Evolutionary conservation across 2,797 vertebrate genomes (phyloP).

Genomic region (Catamblyrhynchus diadema): DNA sequence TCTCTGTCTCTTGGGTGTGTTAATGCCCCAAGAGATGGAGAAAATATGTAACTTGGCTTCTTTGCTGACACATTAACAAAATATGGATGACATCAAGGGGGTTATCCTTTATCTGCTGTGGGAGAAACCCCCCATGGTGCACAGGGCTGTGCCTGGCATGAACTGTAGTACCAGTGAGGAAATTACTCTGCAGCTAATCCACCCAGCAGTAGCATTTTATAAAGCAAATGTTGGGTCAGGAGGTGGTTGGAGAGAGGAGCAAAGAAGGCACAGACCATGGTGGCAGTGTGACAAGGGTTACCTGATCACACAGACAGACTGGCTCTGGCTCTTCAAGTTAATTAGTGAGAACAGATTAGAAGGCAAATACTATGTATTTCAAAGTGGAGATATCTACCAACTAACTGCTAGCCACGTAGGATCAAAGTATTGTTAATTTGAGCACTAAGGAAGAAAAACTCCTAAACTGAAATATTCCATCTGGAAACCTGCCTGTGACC

Average conservation of each 20-base stretch:
- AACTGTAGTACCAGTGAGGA: neutral
- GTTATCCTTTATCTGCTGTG: neutral
- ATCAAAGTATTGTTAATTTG: neutral
- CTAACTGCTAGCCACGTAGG: neutral
- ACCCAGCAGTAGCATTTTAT: neutral
- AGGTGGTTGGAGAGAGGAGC: neutral
- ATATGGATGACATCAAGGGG: neutral
- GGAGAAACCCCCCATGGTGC: neutral
- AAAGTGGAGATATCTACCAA: neutral
- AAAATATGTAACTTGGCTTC: neutral
- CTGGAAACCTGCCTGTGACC: neutral
- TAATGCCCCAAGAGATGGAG: neutral
- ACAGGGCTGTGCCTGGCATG: neutral
- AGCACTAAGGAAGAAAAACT: neutral
- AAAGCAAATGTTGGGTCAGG: neutral
- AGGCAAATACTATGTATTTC: neutral
- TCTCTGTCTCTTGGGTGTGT: neutral
- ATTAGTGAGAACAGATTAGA: neutral
- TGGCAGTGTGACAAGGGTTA: fast-evolving
- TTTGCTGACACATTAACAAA: neutral
- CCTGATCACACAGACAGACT: neutral
- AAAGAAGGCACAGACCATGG: neutral
- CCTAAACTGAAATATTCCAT: neutral
- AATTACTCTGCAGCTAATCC: neutral
- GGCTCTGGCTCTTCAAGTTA: neutral